Conservation (phyloP, 2,888 invertebrate genomes). For the Lottia gigantea region DNA sequence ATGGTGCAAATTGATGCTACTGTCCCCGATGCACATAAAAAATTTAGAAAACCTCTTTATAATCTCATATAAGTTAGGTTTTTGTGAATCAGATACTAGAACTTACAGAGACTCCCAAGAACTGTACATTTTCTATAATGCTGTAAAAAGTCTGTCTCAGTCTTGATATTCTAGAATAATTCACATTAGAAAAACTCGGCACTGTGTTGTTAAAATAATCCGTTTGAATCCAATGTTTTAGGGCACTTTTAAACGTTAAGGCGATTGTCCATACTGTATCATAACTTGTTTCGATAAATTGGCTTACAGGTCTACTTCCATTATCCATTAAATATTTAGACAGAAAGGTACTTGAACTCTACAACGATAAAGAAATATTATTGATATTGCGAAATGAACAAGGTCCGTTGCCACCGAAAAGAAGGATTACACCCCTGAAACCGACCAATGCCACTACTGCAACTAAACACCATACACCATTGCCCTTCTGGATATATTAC, state of each 20-base stretch:
- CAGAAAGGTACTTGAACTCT: slow-evolving; percentile 78
- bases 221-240: slow-evolving; percentile 11
- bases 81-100: neutral
- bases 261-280: slow-evolving; percentile 94
- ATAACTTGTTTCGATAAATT: slow-evolving; percentile 83
- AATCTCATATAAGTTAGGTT: no score
- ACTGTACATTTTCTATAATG: slow-evolving; percentile 80
- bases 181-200: slow-evolving; percentile 26
- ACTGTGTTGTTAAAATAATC: slow-evolving; percentile 21
- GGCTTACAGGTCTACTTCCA: slow-evolving; percentile 58
- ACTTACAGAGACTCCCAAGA: slow-evolving; percentile 88
- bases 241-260: slow-evolving; percentile 77
- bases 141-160: slow-evolving; percentile 77
- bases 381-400: neutral
- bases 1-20: no score
- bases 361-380: slow-evolving; percentile 33
- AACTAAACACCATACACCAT: no score
- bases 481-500: no score
- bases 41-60: no score
- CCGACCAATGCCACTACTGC: no score
- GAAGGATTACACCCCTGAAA: no score
- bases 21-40: no score
- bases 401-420: no score
- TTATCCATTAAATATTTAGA: slow-evolving; percentile 72
- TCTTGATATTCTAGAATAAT: slow-evolving; percentile 69